Evolutionary conservation across 2,888 invertebrate species (phyloP).

Genomic region (Acanthococcus lagerstroemiae): DNA sequence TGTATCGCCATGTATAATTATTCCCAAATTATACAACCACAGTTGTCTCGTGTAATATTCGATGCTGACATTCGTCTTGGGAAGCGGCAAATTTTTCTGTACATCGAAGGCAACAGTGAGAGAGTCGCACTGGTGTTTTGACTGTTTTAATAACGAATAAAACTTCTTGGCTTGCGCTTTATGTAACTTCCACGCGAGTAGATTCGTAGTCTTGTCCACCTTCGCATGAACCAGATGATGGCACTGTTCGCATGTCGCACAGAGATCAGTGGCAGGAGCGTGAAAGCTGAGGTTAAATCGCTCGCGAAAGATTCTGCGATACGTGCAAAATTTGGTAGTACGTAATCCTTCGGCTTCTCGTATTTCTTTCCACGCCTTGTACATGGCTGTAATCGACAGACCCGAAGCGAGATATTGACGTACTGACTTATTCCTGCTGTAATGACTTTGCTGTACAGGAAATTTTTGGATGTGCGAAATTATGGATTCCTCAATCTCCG

Average conservation of each 20-base stretch:
- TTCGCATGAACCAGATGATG: neutral
- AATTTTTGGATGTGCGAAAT: conserved; percentile 1
- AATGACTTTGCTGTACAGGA: conserved; percentile 2
- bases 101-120: too few relatives aligned
- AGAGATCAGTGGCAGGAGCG: too few relatives aligned
- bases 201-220: neutral
- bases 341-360: neutral
- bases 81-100: too few relatives aligned
- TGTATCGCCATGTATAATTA: neutral
- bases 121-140: neutral
- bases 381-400: neutral
- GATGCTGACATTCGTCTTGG: neutral
- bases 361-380: neutral
- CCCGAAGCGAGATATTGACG: conserved; percentile 2
- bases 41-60: neutral
- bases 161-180: neutral
- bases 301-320: neutral
- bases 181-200: neutral
- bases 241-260: neutral
- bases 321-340: neutral
- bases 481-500: neutral
- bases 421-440: neutral
- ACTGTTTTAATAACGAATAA: neutral
- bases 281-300: too few relatives aligned
- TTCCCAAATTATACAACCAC: neutral